These are phyloP conservation scores for Thymelicus lineola DNA, from an alignment of 2,888 invertebrate species.

Conservation along the genomic window DNA sequence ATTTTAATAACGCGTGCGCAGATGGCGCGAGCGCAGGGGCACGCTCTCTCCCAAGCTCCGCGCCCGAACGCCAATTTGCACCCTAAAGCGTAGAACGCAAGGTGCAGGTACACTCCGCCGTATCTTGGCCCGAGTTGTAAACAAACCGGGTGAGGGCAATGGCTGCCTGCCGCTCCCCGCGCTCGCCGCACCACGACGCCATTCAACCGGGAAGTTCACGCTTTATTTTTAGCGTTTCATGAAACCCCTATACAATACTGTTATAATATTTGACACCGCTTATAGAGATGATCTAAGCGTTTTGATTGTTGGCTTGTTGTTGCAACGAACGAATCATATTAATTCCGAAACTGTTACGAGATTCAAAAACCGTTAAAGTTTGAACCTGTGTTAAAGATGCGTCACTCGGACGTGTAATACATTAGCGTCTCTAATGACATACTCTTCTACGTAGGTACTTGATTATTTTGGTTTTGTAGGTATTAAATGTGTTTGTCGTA, in stretches of 20 bases:
- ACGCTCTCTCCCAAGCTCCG: conserved; percentile 39
- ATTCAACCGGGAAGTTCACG: conserved; percentile 84
- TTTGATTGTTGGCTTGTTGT: background rate
- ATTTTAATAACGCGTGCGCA: conserved; percentile 79
- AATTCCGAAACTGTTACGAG: conserved; percentile 2
- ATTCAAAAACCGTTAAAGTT: conserved; percentile 33
- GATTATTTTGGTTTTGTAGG: background rate
- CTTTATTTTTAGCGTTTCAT: conserved; percentile 81
- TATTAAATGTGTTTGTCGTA: background rate
- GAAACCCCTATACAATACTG: conserved; percentile 53
- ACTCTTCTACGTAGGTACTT: background rate
- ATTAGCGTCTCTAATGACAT: conserved; percentile 2
- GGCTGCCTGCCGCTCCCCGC: conserved; percentile 81
- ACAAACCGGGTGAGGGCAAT: conserved; percentile 84
- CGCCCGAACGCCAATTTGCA: conserved; percentile 56
- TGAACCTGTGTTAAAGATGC: conserved; percentile 24
- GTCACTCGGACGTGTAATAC: conserved; percentile 19
- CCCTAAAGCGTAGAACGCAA: conserved; percentile 61
- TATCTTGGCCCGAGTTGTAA: conserved; percentile 71
- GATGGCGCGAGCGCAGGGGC: conserved; percentile 72
- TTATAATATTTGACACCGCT: conserved; percentile 9
- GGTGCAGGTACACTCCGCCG: conserved; percentile 63
- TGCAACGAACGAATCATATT: background rate
- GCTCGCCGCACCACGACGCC: conserved; percentile 71
- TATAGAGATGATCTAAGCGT: background rate